phyloP scores from a whole-genome alignment of 2,113 vertebrate genomes.

The Cacatua alba region DNA sequence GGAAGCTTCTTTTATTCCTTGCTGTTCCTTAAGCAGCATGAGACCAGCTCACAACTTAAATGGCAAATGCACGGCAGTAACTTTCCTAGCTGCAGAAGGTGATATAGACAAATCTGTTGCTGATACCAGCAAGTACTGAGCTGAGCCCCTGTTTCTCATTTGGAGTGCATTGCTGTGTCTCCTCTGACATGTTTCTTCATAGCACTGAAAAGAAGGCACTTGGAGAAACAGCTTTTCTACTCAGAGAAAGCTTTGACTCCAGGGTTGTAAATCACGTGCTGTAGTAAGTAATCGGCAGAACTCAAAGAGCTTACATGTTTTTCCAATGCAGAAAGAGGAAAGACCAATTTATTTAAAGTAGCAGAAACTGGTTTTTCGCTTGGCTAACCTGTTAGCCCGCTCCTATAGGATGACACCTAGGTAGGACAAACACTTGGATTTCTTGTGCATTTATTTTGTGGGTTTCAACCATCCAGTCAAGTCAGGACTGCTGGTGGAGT shows the following conservation, averaged over 20 bases:
- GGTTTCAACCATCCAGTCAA: neutral
- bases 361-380: slow-evolving; percentile 23
- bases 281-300: neutral
- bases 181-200: slow-evolving; percentile 66
- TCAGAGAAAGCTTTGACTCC: slow-evolving; percentile 16
- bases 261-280: slow-evolving; percentile 34
- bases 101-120: slow-evolving; percentile 72
- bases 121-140: slow-evolving; percentile 58
- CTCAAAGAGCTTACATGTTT: neutral
- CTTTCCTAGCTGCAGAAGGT: slow-evolving; percentile 56
- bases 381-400: neutral
- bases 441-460: slow-evolving; percentile 1
- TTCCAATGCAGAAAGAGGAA: slow-evolving; percentile 4
- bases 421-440: neutral
- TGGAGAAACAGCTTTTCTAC: slow-evolving; percentile 49
- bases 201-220: slow-evolving; percentile 53
- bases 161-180: slow-evolving; percentile 33
- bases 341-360: neutral
- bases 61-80: slow-evolving; percentile 38
- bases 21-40: slow-evolving; percentile 18
- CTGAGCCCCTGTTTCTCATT: neutral
- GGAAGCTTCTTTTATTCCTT: slow-evolving; percentile 34
- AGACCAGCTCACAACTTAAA: slow-evolving; percentile 42
- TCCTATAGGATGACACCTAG: neutral
- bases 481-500: neutral